phyloP scores from a whole-genome alignment of 2,797 vertebrate species.

The Harpagifer antarcticus region DNA sequence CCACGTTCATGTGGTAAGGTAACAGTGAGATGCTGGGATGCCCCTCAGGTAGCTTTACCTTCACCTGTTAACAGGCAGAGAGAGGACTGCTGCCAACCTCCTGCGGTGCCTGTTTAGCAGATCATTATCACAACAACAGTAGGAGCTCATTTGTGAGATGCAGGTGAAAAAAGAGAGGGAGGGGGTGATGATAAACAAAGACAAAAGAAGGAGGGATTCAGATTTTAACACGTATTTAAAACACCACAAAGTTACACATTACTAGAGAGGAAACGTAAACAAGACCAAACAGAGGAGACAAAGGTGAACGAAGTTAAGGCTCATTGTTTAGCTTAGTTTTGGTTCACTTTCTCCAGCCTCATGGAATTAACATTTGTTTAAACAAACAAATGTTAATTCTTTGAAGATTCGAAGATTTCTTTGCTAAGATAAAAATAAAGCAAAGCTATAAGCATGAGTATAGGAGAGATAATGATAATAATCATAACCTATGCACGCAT shows the following conservation, averaged over 20 bases:
- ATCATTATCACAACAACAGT: slow-evolving; percentile 62
- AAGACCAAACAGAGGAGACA: no score
- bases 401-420: not conserved
- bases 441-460: not conserved
- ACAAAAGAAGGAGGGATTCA: not conserved
- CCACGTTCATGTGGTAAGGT: slow-evolving; percentile 29
- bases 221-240: not conserved
- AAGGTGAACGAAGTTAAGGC: no score
- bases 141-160: slow-evolving; percentile 60
- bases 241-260: not conserved
- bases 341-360: no score
- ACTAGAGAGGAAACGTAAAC: not conserved
- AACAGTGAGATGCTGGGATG: not conserved
- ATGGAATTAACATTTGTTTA: no score
- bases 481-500: no score
- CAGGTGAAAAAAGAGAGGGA: slow-evolving; percentile 22
- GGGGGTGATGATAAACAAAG: slow-evolving; percentile 16
- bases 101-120: slow-evolving; percentile 62
- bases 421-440: not conserved
- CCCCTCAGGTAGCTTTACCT: slow-evolving; percentile 13
- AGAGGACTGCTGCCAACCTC: slow-evolving; percentile 15
- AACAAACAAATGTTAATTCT: no score
- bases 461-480: not conserved
- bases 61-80: slow-evolving; percentile 41
- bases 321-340: no score